phyloP scores from a whole-genome alignment of 2,113 vertebrate species.

The Columbina picui region DNA sequence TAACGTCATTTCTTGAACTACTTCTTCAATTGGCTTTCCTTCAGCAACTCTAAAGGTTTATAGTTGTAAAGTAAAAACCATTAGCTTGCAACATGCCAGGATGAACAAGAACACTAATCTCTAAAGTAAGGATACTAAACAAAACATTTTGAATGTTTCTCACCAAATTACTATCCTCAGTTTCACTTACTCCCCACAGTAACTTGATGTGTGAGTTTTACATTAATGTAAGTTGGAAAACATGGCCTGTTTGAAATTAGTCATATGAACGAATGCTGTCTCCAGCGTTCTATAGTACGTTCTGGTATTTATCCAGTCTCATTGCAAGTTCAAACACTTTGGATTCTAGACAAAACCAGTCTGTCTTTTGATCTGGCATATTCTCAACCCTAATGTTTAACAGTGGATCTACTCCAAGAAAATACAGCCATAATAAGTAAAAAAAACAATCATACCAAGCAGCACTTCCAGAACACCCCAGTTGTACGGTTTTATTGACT shows the following conservation, averaged over 20 bases:
- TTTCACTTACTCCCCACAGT: not conserved
- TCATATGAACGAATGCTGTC: not conserved
- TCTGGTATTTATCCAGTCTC: not conserved
- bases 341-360: not conserved
- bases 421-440: not conserved
- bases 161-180: not conserved
- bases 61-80: conserved; percentile 56
- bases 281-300: not conserved
- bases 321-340: not conserved
- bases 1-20: conserved; percentile 91
- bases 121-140: not conserved
- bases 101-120: not conserved
- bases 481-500: not conserved
- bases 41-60: conserved; percentile 76
- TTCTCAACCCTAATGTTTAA: not conserved
- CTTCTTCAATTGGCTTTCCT: conserved; percentile 76
- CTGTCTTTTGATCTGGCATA: not conserved
- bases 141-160: not conserved
- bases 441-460: not conserved
- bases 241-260: not conserved
- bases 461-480: not conserved
- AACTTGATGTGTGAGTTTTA: not conserved
- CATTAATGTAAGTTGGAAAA: not conserved
- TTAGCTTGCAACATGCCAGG: conserved; percentile 25
- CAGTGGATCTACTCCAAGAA: not conserved